Evolutionary conservation across 2,797 vertebrate genomes (phyloP), one percentile per base, ranked within the genome.

Genomic region (Urosaurus nigricauda): DNA sequence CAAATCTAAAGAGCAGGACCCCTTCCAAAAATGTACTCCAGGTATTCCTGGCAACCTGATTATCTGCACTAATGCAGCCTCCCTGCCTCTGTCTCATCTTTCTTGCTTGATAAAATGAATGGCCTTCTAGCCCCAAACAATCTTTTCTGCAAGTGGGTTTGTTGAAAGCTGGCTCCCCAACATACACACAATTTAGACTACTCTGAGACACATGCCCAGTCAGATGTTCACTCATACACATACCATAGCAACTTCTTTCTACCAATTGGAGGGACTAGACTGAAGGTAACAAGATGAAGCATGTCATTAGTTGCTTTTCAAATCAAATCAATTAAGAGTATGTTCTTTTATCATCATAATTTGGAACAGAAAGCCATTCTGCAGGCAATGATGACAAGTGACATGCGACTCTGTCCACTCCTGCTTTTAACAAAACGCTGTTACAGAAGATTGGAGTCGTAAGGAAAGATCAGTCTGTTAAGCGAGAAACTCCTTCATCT

Each of bases 301-400:
- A 86, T 13, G 2, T 29, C 53, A 79, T 51, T 86, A 79, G 32
- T 32, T 75, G 7, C 35, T 35, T 51, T 88, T 73, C 37, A 47
- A 51, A 51, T 60, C n/a, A 83, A 75, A n/a, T n/a, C n/a, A n/a
- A n/a, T n/a, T n/a, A n/a, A 87, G 43, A 43, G 53, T 29, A 80
- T 71, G 35, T 12, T 71, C 26, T 71, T 40, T 35, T 70, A 26
- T 24, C 40, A 24, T 77, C 24, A 29, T 47, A 29, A 47, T 77
- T 56, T 40, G 70, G 47, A 84, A 84, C 26, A 47, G 75, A 37
- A 35, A 73, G 70, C 53, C n/a, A 74, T 70, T 43, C 53, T 35
- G 63, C 56, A 70, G 75, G 9, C 78, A 21, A 40, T 75, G 26
- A 58, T 71, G 58, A 82, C 11, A 26, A 75, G 53, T 75, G n/a